These are phyloP conservation scores for Proterorhinus semilunaris DNA, from an alignment of 2,113 vertebrate species.

Conservation along the genomic window DNA sequence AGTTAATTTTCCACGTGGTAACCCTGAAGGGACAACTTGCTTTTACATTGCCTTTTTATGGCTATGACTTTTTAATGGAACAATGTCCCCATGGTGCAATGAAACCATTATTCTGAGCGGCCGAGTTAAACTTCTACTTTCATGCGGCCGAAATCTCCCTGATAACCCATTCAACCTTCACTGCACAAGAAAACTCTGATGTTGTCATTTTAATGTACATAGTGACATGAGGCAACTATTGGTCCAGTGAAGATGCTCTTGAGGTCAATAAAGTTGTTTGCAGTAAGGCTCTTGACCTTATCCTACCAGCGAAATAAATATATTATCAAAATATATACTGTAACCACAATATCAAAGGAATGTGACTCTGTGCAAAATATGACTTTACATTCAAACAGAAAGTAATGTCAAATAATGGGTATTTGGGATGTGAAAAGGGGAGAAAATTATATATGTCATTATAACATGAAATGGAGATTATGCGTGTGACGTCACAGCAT, in stretches of 20 bases:
- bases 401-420: neutral
- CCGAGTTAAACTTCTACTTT: neutral
- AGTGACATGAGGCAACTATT: conserved; percentile 2
- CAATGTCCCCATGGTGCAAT: neutral
- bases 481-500: too few relatives aligned
- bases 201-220: neutral
- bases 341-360: conserved; percentile 1
- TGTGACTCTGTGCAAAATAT: neutral
- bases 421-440: too few relatives aligned
- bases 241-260: conserved; percentile 13
- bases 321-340: conserved; percentile 57
- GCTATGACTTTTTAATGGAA: conserved; percentile 9
- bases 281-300: conserved; percentile 19
- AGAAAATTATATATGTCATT: too few relatives aligned
- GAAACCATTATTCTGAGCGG: neutral
- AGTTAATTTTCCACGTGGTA: neutral
- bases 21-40: conserved; percentile 12
- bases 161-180: neutral
- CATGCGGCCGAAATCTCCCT: neutral
- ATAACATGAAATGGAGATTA: too few relatives aligned
- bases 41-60: conserved; percentile 1
- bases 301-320: neutral
- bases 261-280: neutral
- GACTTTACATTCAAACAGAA: neutral
- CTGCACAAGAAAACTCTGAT: neutral